These are phyloP conservation scores for Centropyge bicolor DNA, from an alignment of 2,797 vertebrate species.

Conservation along the genomic window DNA sequence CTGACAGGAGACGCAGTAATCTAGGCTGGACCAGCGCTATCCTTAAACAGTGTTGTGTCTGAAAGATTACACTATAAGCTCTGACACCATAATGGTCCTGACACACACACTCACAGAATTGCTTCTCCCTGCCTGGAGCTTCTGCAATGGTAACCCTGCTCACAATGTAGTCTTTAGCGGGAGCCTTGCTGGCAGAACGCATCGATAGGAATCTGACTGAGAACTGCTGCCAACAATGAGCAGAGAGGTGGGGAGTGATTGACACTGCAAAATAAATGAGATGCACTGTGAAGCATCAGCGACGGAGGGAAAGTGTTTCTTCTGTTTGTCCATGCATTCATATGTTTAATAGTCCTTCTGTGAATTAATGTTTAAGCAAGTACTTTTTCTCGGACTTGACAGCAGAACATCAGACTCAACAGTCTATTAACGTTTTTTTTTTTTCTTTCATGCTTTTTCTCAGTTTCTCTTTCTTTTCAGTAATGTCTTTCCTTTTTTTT, in stretches of 20 bases:
- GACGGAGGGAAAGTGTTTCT: constrained; percentile 6
- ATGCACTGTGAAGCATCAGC: constrained; percentile 26
- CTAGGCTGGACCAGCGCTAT: constrained; percentile 73
- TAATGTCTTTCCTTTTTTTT: background rate
- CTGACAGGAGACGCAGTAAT: constrained; percentile 77
- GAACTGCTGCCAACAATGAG: constrained; percentile 58
- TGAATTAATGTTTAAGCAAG: constrained; percentile 3
- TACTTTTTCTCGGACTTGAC: background rate
- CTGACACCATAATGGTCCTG: constrained; percentile 73
- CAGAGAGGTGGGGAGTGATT: constrained; percentile 48
- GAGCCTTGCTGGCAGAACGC: constrained; percentile 46
- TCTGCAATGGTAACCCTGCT: constrained; percentile 49
- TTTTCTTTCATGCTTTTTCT: background rate
- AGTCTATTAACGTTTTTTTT: background rate
- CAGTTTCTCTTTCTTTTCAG: background rate
- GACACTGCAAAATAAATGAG: constrained; percentile 55
- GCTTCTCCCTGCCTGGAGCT: constrained; percentile 48
- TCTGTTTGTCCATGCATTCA: constrained; percentile 16
- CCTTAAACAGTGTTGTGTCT: constrained; percentile 78
- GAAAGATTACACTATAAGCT: constrained; percentile 78
- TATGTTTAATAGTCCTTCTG: background rate
- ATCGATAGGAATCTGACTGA: constrained; percentile 75
- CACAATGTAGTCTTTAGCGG: constrained; percentile 52
- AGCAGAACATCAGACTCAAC: background rate
- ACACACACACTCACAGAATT: constrained; percentile 45